Evolutionary conservation across 1,140 invertebrate species (phyloP), one percentile per base, ranked within the genome.

Genomic region (Meloidogyne floridensis): DNA sequence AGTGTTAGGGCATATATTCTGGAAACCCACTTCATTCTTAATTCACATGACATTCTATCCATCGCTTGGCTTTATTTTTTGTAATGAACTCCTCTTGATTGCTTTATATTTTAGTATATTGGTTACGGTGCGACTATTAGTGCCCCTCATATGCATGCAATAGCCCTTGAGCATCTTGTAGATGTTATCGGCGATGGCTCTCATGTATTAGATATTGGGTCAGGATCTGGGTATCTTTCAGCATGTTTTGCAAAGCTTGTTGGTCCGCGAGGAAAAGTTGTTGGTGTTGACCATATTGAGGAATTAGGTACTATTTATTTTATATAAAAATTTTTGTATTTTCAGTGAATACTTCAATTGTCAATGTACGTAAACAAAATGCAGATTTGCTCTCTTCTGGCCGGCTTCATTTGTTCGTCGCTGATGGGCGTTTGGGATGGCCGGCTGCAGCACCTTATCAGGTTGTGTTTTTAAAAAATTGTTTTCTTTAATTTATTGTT

Each of bases 81-180:
- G 5, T 91, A 91, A 32, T 32, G 1, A 32, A 32, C 2, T 32
- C 32, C 32, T 32, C 32, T 32, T 32, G 32, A 32, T 32, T 32
- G 32, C 32, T 32, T 32, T 32, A 32, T 32, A 32, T 72, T 72
- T 10, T 95, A 95, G 83, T 75, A 47, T 4, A 92, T 92, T 85
- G 91, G 91, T 9, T 92, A 90, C 86, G 94, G 94, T 69, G 96
- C 95, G 4, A 98, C 96, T 1, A 98, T 98, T 77, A 96, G 95
- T 93, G 96, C 96, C 77, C 96, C 97, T 73, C 96, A 98, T 91
- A 98, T 98, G 97, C 96, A 98, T 92, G 96, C 95, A 13, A 94
- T 96, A 92, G 96, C 96, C 69, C 91, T 98, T 84, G 95, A 98
- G 92, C 91, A 94, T 70, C 91, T 98, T 79, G 93, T 94, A 87